Conservation (phyloP, 2,113 vertebrate genomes). For the Stomatorhinus ivindoensis region DNA sequence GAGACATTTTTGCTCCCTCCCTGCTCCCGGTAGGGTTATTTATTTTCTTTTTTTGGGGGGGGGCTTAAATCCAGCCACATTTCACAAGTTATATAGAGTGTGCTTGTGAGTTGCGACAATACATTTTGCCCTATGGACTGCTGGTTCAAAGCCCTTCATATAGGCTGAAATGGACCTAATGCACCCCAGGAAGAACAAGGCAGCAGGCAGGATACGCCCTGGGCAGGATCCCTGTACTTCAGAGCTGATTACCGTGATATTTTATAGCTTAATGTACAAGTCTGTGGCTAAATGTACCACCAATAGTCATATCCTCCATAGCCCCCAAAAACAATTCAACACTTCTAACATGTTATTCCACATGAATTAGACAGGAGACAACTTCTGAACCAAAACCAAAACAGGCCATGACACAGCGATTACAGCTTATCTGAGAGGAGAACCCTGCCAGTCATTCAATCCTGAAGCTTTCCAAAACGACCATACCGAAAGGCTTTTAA, state of each 20-base stretch:
- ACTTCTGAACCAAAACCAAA: background rate
- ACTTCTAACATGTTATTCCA: background rate
- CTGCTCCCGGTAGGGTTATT: background rate
- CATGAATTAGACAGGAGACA: background rate
- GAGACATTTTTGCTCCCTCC: background rate
- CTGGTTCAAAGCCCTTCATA: background rate
- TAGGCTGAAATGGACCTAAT: background rate
- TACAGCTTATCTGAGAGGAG: background rate
- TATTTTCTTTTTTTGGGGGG: background rate
- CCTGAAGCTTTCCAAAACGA: slow-evolving; percentile 3
- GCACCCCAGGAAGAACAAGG: background rate
- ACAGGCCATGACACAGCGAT: background rate
- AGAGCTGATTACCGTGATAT: background rate
- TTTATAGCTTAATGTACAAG: background rate
- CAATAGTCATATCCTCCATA: background rate
- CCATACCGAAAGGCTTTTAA: slow-evolving; percentile 21
- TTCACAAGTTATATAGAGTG: background rate
- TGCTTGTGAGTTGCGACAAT: background rate
- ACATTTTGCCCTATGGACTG: background rate
- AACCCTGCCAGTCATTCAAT: background rate
- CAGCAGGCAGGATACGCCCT: background rate
- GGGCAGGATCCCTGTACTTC: background rate
- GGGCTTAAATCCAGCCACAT: background rate
- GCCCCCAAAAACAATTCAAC: background rate
- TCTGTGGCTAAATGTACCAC: background rate